Evolutionary conservation across 2,113 vertebrate species (phyloP).

Genomic region (Dermatemys mawii): DNA sequence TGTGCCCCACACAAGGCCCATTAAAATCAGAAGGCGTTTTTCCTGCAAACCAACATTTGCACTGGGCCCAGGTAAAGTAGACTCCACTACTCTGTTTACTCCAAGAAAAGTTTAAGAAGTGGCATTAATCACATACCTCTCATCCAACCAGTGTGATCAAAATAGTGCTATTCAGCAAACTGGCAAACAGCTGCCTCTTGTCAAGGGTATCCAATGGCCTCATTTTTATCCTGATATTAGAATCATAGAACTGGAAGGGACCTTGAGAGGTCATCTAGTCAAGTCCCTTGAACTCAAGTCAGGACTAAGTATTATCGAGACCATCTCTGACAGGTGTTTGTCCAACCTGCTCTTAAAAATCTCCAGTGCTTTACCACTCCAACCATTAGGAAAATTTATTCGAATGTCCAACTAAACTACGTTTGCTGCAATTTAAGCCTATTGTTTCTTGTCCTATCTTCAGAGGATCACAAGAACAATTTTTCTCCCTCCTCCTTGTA

Average conservation of each 20-base stretch:
- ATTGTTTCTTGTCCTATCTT: too few relatives aligned
- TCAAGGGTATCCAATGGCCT: neutral
- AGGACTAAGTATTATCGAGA: too few relatives aligned
- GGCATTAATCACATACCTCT: neutral
- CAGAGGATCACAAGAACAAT: too few relatives aligned
- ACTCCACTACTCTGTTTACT: neutral
- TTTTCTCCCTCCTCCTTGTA: too few relatives aligned
- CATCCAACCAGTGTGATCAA: neutral
- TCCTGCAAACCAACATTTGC: neutral
- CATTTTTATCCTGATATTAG: neutral
- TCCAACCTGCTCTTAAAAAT: too few relatives aligned
- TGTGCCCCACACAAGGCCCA: neutral
- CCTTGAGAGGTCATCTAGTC: too few relatives aligned
- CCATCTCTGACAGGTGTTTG: too few relatives aligned
- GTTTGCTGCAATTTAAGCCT: too few relatives aligned
- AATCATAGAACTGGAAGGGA: neutral
- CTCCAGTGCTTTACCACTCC: too few relatives aligned
- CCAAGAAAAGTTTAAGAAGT: neutral
- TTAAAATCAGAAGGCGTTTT: neutral
- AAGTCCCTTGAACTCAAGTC: too few relatives aligned
- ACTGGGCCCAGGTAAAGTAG: neutral
- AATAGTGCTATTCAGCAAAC: neutral
- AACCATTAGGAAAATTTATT: too few relatives aligned
- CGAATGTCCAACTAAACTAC: too few relatives aligned
- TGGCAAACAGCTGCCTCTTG: neutral